phyloP scores from a whole-genome alignment of 2,113 vertebrate genomes.

The Syrmaticus mikado region DNA sequence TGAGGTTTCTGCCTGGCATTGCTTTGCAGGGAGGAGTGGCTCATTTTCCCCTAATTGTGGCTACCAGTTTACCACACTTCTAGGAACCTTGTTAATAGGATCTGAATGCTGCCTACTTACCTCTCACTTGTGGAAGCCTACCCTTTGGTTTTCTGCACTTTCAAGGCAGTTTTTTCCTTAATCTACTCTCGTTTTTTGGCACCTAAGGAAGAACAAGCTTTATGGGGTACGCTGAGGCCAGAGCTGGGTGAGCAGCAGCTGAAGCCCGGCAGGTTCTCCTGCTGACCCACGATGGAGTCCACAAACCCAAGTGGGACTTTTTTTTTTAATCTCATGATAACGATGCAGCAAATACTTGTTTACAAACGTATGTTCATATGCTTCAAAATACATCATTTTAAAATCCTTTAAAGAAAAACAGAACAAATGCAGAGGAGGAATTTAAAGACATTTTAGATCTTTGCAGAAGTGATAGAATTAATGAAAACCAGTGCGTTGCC shows the following conservation, averaged over 20 bases:
- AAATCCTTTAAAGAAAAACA: neutral
- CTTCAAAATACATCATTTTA: neutral
- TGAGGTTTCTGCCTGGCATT: constrained; percentile 1
- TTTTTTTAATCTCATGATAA: neutral
- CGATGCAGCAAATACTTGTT: neutral
- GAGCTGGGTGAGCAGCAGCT: neutral
- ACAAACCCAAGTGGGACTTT: neutral
- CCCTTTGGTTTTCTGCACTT: neutral
- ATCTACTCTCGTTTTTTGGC: neutral
- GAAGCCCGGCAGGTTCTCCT: neutral
- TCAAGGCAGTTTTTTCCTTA: neutral
- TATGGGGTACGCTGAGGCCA: neutral
- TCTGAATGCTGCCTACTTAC: neutral
- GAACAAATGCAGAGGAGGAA: neutral
- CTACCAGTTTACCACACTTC: neutral
- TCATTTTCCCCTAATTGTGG: constrained; percentile 44
- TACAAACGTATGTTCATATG: neutral
- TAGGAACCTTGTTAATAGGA: neutral
- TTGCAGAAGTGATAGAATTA: neutral
- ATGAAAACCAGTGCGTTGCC: neutral
- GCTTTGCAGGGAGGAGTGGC: neutral
- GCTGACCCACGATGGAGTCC: neutral
- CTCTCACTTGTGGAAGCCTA: neutral
- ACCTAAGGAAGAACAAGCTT: neutral
- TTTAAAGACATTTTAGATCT: neutral